A percentile compares a stretch with the other conserved stretches of the same genome.
phyloP scores from a whole-genome alignment of 2,113 vertebrate species.

The Promerops cafer region DNA sequence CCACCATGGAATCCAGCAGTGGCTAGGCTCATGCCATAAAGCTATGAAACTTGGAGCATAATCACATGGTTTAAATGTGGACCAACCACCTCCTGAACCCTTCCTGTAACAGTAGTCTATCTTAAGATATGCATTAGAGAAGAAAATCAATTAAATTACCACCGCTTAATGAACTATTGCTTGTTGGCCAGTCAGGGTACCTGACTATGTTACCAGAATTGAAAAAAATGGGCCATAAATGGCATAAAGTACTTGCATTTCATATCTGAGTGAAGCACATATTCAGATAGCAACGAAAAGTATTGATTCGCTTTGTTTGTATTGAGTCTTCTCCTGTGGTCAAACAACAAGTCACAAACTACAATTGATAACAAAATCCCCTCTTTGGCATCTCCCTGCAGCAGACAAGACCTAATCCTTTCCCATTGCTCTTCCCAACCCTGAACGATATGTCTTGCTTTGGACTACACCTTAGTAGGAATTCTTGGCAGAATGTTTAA shows the following conservation, averaged over 20 bases:
- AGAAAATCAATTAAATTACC: slow-evolving; percentile 32
- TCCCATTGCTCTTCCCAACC: not conserved
- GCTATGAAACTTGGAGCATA: not conserved
- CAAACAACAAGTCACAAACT: not conserved
- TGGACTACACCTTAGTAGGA: not conserved
- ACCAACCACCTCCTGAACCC: not conserved
- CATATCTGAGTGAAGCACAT: not conserved
- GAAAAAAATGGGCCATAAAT: not conserved
- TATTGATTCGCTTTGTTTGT: not conserved
- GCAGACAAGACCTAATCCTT: not conserved
- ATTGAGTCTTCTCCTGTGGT: not conserved
- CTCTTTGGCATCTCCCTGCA: not conserved
- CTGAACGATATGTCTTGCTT: fast-evolving
- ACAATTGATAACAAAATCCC: not conserved
- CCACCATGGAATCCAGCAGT: not conserved
- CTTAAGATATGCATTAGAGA: slow-evolving; percentile 8
- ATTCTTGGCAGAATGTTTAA: not conserved
- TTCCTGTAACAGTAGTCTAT: not conserved
- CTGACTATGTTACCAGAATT: not conserved
- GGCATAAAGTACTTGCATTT: not conserved
- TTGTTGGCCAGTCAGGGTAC: not conserved
- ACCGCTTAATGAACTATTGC: not conserved
- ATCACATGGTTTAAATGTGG: not conserved
- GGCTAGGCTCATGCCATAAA: not conserved
- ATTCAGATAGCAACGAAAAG: not conserved